Conservation (phyloP, 2,888 invertebrate species). For the Aporophyla lueneburgensis region DNA sequence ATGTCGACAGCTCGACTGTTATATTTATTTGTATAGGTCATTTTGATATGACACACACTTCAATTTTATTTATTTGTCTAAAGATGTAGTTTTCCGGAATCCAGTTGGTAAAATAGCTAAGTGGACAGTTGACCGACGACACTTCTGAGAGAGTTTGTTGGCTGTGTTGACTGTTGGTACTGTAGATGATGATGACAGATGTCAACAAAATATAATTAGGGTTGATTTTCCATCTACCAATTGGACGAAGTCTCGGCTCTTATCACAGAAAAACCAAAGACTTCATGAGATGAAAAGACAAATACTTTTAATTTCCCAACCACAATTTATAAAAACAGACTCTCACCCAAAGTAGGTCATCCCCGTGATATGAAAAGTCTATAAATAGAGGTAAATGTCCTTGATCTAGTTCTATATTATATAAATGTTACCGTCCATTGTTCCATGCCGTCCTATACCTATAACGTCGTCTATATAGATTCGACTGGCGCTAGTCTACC, state of each 20-base stretch:
- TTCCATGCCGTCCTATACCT: slow-evolving; percentile 38
- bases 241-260: too few species aligned
- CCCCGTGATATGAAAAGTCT: slow-evolving; percentile 50
- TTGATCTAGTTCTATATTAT: slow-evolving; percentile 53
- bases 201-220: background rate
- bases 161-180: too few species aligned
- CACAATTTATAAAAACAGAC: slow-evolving; percentile 4
- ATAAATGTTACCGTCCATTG: slow-evolving; percentile 44
- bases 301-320: background rate
- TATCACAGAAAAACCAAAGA: background rate
- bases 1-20: background rate
- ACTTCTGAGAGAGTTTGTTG: background rate
- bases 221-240: background rate
- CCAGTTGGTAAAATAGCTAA: background rate
- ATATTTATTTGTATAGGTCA: too few species aligned
- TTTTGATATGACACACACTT: too few species aligned
- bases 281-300: slow-evolving; percentile 10
- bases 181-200: background rate
- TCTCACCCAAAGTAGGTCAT: slow-evolving; percentile 42
- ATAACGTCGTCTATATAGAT: slow-evolving; percentile 20
- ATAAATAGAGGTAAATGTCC: slow-evolving; percentile 55
- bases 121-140: slow-evolving; percentile 1
- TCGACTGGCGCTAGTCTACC: slow-evolving; percentile 11
- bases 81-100: slow-evolving; percentile 10
- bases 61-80: too few species aligned